Base-by-base conservation (phyloP, 2,113 vertebrate species). In the Chaenocephalus aceratus region DNA sequence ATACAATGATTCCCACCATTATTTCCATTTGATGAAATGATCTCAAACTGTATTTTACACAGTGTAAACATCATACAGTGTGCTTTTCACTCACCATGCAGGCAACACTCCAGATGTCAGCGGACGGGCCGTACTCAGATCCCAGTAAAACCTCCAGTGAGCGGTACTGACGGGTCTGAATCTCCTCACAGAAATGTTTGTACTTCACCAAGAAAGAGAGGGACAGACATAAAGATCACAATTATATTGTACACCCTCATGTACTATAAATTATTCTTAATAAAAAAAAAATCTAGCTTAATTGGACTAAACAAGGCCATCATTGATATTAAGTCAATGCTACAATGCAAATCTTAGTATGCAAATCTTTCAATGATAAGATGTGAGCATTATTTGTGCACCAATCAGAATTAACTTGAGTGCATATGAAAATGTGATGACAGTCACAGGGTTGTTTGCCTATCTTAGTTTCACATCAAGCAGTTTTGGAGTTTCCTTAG, bases 81-180 rank as follows among this genome's bases (percentile, higher is more conserved):
- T 63, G 41, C n/a, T 67, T 58, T 16, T 53, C 6, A 18, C 91
- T 91, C 92, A 97, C 96, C 96, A 97, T 91, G 83, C 97, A 97
- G 26, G 96, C 96, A 0, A 88, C 91, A 54, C 97, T 97, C 97
- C 97, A 97, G 87, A 97, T 95, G 83, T 97, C 97, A 0, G 91
- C 96, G 21, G 96, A 93, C 9, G 96, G 95, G 18, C 96, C 77
- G 0, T 97, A 97, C 41, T 96, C 95, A 68, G 95, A 93, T 26
- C 96, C 96, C 16, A 97, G 92, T 26, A 97, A 95, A 68, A 96
- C 96, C 85, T 97, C 96, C 48, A 97, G 92, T 23, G 96, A 96
- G 6, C 96, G 93, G 78, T 97, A 97, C 16, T 96, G 96, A 82
- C 95, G 95, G 1, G 97, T 97, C 92, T 97, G 96, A 86, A 97